These are phyloP conservation scores for Holothuria leucospilota DNA, from an alignment of 53 echinoderm and acorn worm genomes.

Conservation along the genomic window DNA sequence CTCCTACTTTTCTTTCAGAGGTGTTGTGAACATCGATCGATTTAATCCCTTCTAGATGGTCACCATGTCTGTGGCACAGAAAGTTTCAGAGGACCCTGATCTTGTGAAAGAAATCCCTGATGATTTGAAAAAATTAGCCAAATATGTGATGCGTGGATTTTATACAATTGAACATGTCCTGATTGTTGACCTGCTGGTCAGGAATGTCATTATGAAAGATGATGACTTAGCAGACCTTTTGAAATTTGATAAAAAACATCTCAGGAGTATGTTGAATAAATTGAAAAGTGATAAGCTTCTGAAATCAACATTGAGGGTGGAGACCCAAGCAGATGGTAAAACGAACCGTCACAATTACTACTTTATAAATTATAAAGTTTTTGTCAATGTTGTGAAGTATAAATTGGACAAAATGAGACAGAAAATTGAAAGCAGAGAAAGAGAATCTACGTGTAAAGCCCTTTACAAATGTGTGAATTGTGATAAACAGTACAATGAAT, in stretches of 20 bases:
- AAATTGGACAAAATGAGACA: constrained; percentile 96
- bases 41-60: too few relatives aligned
- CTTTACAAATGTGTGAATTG: constrained; percentile 89
- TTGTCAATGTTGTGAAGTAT: constrained; percentile 94
- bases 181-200: constrained; percentile 84
- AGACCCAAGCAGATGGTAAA: constrained; percentile 91
- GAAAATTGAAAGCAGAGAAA: constrained; percentile 88
- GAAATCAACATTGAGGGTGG: constrained; percentile 91
- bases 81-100: constrained; percentile 57
- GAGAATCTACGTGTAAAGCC: constrained; percentile 96
- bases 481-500: constrained; percentile 84
- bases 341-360: constrained; percentile 95
- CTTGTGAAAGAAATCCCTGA: constrained; percentile 89
- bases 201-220: constrained; percentile 87
- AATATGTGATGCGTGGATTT: constrained; percentile 88
- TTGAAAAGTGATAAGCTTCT: constrained; percentile 92
- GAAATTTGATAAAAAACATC: constrained; percentile 97
- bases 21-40: too few relatives aligned
- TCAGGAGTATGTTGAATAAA: constrained; percentile 83
- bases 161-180: constrained; percentile 93
- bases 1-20: too few relatives aligned
- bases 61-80: too few relatives aligned
- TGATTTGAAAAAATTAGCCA: constrained; percentile 84
- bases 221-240: constrained; percentile 87
- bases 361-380: constrained; percentile 97